phyloP scores from a whole-genome alignment of 2,113 vertebrate species.

The Aspiorhynchus laticeps region DNA sequence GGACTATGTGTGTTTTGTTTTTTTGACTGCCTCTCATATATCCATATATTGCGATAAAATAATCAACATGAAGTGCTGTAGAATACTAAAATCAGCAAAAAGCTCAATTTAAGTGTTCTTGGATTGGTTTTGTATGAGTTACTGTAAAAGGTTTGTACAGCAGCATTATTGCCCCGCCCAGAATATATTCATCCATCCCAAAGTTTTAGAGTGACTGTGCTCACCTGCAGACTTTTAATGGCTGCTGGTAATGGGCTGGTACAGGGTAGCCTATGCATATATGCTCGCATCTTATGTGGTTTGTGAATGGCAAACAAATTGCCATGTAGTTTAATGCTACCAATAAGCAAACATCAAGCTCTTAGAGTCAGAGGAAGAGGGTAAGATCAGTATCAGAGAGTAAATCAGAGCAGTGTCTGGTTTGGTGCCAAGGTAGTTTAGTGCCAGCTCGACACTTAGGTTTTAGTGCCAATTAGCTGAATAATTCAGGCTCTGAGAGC shows the following conservation, averaged over 20 bases:
- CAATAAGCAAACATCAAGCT: neutral
- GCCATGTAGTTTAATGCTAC: constrained; percentile 14
- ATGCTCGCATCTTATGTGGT: constrained; percentile 27
- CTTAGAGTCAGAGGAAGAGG: constrained; percentile 5
- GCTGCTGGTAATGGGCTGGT: constrained; percentile 25
- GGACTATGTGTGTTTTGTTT: constrained; percentile 3
- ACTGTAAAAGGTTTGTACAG: constrained; percentile 12
- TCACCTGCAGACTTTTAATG: constrained; percentile 37
- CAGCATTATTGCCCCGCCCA: constrained; percentile 3
- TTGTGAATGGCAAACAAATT: constrained; percentile 18
- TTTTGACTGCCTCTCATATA: constrained; percentile 22
- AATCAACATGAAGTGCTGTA: neutral
- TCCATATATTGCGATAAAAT: neutral
- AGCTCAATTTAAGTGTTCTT: neutral
- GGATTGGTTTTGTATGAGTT: constrained; percentile 11
- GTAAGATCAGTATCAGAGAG: neutral
- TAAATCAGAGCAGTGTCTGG: constrained; percentile 25
- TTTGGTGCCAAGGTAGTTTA: constrained; percentile 14
- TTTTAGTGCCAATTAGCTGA: constrained; percentile 46
- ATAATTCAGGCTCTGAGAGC: constrained; percentile 33
- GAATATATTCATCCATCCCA: neutral
- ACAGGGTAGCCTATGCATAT: neutral
- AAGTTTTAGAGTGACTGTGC: constrained; percentile 27
- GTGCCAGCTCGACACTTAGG: constrained; percentile 1
- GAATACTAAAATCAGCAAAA: neutral